Evolutionary conservation across 2,888 invertebrate genomes (phyloP), one percentile per base, ranked within the genome.

Genomic region (Prosopocoilus inquinatus): DNA sequence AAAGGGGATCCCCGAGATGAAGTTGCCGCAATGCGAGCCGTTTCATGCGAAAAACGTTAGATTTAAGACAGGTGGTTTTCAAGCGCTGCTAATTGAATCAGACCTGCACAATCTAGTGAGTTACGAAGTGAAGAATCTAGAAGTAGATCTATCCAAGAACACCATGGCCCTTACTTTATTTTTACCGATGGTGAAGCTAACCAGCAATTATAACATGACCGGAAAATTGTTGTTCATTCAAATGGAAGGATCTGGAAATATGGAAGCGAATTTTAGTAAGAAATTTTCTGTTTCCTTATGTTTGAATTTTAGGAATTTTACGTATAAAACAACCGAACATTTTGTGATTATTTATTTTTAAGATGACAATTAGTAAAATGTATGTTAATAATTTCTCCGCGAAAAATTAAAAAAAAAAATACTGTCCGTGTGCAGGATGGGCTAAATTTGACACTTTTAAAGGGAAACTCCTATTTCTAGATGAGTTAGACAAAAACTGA

Each of bases 181-280:
- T 11, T 62, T 80, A 15, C 79, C 79, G 1, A 65, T 71, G 35
- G 55, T 79, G 20, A 39, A 50, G 13, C 43, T 59, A 3, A 32
- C 15, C 9, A 53, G 53, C 9, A 36, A 53, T 39, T 80, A 80
- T 61, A 78, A 78, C 38, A 74, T 81, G 1, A 76, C 76, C 28
- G 81, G 81, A 13, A 73, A 77, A 47, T 59, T 81, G 2, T 64
- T 81, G 1, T 64, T 80, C 16, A 64, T 81, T n/a, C 76, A 78
- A 1, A 67, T 80, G 13, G 73, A 69, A 54, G 79, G 79, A 7
- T 68, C 67, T 55, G 81, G 81, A 38, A 71, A 67, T 45, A 78
- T 78, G 62, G 75, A 71, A 59, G 78, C 78, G 59, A 80, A 80
- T 58, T 78, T 80, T 63, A 78, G 80, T 80, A 67, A 75, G 80